phyloP scores from a whole-genome alignment of 2,113 vertebrate genomes.

The Anarhynchus alexandrinus region DNA sequence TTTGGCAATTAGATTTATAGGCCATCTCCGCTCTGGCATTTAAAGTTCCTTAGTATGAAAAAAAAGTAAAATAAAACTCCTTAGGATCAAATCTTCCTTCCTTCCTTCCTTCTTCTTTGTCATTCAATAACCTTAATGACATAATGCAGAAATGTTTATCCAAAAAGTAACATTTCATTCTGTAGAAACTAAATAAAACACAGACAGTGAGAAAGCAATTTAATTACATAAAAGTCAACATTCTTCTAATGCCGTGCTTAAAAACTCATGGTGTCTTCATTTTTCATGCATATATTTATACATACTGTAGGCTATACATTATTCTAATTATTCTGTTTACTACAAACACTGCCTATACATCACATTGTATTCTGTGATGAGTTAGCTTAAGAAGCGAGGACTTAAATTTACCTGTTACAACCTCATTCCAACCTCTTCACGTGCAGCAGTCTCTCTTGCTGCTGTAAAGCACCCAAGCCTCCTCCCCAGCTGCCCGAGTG shows the following conservation, averaged over 20 bases:
- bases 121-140: background rate
- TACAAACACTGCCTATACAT: background rate
- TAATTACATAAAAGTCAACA: background rate
- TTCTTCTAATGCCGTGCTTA: background rate
- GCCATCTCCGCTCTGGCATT: background rate
- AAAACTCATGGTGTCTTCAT: background rate
- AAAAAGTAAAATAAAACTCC: background rate
- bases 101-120: background rate
- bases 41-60: background rate
- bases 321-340: constrained; percentile 3
- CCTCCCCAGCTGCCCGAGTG: background rate
- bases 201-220: background rate
- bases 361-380: background rate
- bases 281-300: background rate
- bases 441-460: background rate
- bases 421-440: background rate
- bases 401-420: background rate
- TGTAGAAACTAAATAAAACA: background rate
- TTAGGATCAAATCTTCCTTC: background rate
- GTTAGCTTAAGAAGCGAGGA: background rate
- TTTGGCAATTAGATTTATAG: constrained; percentile 36
- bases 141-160: background rate
- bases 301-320: background rate
- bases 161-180: background rate
- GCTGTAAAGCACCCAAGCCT: background rate